Percentiles rank a stretch among this genome's conserved stretches.
phyloP scores from a whole-genome alignment of 2,888 invertebrate genomes.

The Dasysyrphus albostriatus region DNA sequence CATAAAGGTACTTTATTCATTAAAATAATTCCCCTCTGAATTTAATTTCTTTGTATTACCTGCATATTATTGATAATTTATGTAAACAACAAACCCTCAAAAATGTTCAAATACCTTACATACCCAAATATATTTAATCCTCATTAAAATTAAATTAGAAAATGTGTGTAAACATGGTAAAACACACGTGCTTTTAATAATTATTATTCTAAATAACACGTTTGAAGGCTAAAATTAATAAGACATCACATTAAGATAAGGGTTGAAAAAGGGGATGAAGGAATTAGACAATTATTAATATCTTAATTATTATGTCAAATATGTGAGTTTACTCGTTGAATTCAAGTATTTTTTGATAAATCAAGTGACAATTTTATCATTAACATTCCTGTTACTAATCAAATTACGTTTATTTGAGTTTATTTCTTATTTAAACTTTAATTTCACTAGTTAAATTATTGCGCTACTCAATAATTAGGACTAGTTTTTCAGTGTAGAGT shows the following conservation, averaged over 20 bases:
- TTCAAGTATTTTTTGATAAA: not conserved
- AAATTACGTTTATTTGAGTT: slow-evolving; percentile 7
- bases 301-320: slow-evolving; percentile 21
- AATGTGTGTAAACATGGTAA: not conserved
- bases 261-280: not conserved
- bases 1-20: too few species aligned
- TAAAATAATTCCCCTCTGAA: too few species aligned
- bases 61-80: too few species aligned
- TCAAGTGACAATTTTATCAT: not conserved
- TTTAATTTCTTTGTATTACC: too few species aligned
- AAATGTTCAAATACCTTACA: not conserved
- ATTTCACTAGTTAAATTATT: not conserved
- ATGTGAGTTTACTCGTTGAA: not conserved
- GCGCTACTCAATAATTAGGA: too few species aligned
- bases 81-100: not conserved
- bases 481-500: too few species aligned
- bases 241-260: not conserved
- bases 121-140: slow-evolving; percentile 13
- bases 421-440: not conserved
- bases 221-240: slow-evolving; percentile 8
- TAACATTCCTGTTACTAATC: not conserved
- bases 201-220: not conserved
- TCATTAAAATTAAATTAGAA: slow-evolving; percentile 28
- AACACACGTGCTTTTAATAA: not conserved
- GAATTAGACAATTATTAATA: not conserved